A percentile compares a stretch with the other conserved stretches of the same genome.
Conservation (phyloP, 1,140 invertebrate genomes). For the Bombus consobrinus region DNA sequence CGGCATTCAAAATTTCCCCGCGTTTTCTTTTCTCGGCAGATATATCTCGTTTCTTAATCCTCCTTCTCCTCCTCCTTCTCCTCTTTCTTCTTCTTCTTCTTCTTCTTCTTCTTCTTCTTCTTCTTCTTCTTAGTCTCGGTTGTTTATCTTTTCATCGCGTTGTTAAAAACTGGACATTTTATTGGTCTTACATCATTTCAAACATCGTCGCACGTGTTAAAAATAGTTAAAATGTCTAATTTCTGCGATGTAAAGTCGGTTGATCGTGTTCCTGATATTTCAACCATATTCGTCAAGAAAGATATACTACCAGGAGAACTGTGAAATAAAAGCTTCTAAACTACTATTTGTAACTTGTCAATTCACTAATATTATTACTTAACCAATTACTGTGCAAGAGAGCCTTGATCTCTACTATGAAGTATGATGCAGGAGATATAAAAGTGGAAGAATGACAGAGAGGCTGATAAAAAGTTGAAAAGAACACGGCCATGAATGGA, state of each 20-base stretch:
- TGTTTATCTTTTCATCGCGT: not conserved
- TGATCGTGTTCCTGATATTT: not conserved
- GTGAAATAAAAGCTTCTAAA: too few relatives aligned
- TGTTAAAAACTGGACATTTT: not conserved
- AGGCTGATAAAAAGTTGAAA: not conserved
- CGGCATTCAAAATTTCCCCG: conserved; percentile 51
- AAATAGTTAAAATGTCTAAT: not conserved
- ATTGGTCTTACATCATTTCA: not conserved
- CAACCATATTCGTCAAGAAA: too few relatives aligned
- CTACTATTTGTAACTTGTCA: not conserved
- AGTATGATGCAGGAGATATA: not conserved
- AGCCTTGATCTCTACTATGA: not conserved
- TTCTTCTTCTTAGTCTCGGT: not conserved
- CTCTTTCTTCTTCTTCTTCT: not conserved
- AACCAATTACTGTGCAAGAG: not conserved
- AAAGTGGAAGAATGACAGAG: not conserved
- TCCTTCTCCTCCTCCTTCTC: too few relatives aligned
- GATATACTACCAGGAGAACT: not conserved
- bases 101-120: not conserved
- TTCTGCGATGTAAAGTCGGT: not conserved
- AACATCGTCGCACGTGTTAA: not conserved
- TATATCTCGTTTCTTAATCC: not conserved
- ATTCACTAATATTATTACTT: not conserved
- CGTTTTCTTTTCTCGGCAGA: conserved; percentile 15
- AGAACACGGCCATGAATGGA: not conserved